Evolutionary conservation across 2,888 invertebrate species (phyloP).

Genomic region (Osmoderma eremita): DNA sequence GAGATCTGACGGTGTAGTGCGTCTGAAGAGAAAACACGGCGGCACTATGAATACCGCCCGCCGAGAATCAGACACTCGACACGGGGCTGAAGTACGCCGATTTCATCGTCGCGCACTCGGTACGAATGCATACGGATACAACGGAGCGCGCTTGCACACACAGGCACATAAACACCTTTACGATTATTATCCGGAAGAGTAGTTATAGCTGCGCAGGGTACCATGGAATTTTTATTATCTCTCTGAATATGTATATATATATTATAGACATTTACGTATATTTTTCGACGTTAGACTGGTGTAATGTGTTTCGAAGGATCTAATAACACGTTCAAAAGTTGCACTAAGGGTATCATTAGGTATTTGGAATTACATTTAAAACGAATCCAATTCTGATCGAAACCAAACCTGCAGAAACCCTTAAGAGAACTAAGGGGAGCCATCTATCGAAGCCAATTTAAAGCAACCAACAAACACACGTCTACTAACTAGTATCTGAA

Average conservation of each 20-base stretch:
- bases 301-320: too few species aligned
- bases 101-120: conserved; percentile 53
- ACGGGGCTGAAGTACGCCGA: conserved; percentile 53
- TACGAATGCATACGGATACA: conserved; percentile 43
- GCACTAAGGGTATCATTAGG: not conserved
- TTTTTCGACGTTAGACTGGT: not conserved
- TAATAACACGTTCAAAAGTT: not conserved
- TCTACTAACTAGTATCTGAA: too few species aligned
- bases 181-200: conserved; percentile 52
- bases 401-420: too few species aligned
- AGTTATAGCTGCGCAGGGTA: conserved; percentile 51
- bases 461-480: too few species aligned
- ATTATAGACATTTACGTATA: conserved; percentile 1
- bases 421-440: too few species aligned
- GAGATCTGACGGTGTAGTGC: conserved; percentile 19
- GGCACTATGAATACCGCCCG: conserved; percentile 41
- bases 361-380: too few species aligned
- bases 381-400: too few species aligned
- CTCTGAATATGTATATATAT: conserved; percentile 49
- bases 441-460: too few species aligned
- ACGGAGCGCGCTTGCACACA: not conserved
- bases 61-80: conserved; percentile 54
- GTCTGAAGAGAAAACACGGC: conserved; percentile 12
- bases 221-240: conserved; percentile 53
- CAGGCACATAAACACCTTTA: conserved; percentile 46